Conservation (phyloP, 2,888 invertebrate genomes). For the Melangyna quadrimaculata region DNA sequence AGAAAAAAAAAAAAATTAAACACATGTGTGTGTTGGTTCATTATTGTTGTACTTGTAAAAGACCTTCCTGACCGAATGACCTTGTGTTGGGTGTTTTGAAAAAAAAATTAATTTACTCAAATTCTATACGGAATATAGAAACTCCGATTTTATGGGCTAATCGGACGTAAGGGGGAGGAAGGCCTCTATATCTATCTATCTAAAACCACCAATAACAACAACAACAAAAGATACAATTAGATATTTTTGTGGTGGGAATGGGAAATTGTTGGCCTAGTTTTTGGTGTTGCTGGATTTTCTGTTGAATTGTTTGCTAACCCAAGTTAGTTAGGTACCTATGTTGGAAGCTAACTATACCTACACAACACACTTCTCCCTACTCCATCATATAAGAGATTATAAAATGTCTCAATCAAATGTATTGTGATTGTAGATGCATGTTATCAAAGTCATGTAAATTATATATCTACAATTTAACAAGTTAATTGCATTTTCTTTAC, state of each 20-base stretch:
- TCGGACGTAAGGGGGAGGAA: not conserved
- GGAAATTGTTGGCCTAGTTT: slow-evolving; percentile 67
- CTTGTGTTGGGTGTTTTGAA: slow-evolving; percentile 63
- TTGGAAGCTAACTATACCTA: too few species aligned
- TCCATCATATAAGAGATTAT: not conserved
- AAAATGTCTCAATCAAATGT: slow-evolving; percentile 49
- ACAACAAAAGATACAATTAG: slow-evolving; percentile 25
- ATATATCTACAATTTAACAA: slow-evolving; percentile 67
- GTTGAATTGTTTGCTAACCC: not conserved
- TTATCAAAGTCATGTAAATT: slow-evolving; percentile 68
- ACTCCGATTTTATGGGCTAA: slow-evolving; percentile 42
- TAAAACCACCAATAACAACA: not conserved
- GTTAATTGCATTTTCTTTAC: slow-evolving; percentile 51
- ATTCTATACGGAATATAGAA: slow-evolving; percentile 37
- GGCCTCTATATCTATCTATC: not conserved
- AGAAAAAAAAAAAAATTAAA: not conserved
- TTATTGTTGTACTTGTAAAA: slow-evolving; percentile 24
- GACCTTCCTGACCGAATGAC: slow-evolving; percentile 72
- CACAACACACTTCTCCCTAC: not conserved
- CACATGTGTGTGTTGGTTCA: slow-evolving; percentile 4
- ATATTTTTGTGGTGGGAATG: slow-evolving; percentile 38
- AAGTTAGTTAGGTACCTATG: not conserved
- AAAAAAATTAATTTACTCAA: slow-evolving; percentile 62
- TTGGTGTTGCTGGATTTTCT: not conserved
- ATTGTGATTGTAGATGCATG: slow-evolving; percentile 59